Evolutionary conservation across 2,797 vertebrate species (phyloP).

Genomic region (Falco columbarius): DNA sequence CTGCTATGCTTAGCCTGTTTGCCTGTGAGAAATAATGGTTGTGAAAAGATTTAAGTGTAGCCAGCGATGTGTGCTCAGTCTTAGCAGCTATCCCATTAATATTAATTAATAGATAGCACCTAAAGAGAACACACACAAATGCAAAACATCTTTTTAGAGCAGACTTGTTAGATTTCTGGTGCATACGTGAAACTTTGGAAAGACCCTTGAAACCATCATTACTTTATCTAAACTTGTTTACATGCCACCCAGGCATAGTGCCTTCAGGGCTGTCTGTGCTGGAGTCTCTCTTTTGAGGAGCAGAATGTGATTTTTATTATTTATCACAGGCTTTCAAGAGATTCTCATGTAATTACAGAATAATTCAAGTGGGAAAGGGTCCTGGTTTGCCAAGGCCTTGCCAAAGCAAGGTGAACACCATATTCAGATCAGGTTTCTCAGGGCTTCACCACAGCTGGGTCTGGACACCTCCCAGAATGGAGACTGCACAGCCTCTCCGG

Average conservation of each 20-base stretch:
- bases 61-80: not conserved
- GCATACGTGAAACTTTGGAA: not conserved
- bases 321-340: not conserved
- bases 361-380: not conserved
- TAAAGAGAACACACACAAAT: not conserved
- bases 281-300: not conserved
- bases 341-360: not conserved
- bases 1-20: not conserved
- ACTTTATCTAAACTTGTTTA: not conserved
- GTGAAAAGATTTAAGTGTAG: not conserved
- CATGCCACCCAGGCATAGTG: not conserved
- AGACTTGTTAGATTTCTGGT: not conserved
- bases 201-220: not conserved
- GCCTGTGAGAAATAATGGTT: not conserved
- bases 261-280: not conserved
- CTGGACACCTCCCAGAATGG: not conserved
- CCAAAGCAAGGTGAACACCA: not conserved
- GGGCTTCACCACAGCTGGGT: not conserved
- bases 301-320: not conserved
- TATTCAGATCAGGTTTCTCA: not conserved
- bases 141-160: not conserved
- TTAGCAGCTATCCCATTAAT: not conserved
- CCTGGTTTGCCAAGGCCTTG: not conserved
- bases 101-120: not conserved
- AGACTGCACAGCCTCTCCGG: not conserved